Base-by-base conservation (phyloP, 2,797 vertebrate genomes). In the Takifugu ocellatus region DNA sequence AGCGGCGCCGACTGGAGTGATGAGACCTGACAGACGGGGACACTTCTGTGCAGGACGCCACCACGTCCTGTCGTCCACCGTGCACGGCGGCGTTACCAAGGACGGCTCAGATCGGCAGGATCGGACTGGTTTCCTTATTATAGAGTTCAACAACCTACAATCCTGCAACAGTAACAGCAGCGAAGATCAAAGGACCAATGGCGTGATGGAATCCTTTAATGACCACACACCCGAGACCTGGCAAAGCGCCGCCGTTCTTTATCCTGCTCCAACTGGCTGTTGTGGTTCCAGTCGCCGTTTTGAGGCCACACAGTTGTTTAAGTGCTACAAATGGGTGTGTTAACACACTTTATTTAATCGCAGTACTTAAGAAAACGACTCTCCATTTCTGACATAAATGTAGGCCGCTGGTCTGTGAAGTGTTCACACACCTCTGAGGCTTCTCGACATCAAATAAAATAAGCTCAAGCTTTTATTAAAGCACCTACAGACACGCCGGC, bases 21-120 rank as follows among this genome's bases (percentile, higher is more conserved):
- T 87, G 69, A 63, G 76, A 83, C 80, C 66, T 88, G 88, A 88
- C 88, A 88, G 81, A 78, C n/a, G 42, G 79, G 79, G 74, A 81
- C 70, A 72, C 62, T 70, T 81, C 72, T 79, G 79, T 61, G 73
- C 72, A 79, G 62, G 75, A 56, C 71, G 70, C 71, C 72, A 65
- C 68, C 76, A 70, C 29, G 50, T 81, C 59, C 57, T 52, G 42
- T 53, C 51, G 57, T 75, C 64, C 62, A 61, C 74, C 81, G 71
- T 72, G 74, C 58, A 73, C 9, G 16, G 52, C 56, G 60, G 63
- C 50, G 59, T 63, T 56, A 55, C 63, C 65, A 75, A 78, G 58
- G 65, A 63, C 56, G 61, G 42, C 56, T 66, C 61, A 1, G 42
- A 39, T 39, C 63, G 21, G 21, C 21, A 21, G 21, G 21, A 21